Evolutionary conservation across 2,113 vertebrate genomes (phyloP).

Genomic region (Chaetorhynchus papuensis): DNA sequence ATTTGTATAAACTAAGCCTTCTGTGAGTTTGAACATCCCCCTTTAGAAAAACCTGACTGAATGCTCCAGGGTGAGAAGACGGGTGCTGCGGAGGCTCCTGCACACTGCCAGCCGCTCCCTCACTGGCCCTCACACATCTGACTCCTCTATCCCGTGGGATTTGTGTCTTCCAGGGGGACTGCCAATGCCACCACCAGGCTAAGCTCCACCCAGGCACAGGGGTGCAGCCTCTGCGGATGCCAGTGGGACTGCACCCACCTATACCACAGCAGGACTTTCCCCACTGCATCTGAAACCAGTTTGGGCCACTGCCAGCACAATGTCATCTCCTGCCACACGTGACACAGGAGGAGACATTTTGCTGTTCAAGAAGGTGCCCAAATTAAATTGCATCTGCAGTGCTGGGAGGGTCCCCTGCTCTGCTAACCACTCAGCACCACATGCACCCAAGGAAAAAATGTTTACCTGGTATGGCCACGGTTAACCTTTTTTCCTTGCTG

Average conservation of each 20-base stretch:
- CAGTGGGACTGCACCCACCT: background rate
- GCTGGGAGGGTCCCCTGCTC: background rate
- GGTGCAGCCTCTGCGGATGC: background rate
- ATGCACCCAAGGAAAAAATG: slow-evolving; percentile 82
- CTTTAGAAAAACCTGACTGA: background rate
- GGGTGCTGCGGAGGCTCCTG: background rate
- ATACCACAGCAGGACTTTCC: background rate
- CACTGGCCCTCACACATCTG: background rate
- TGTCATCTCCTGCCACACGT: background rate
- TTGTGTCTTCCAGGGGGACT: background rate
- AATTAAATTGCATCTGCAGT: slow-evolving; percentile 35
- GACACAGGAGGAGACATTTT: slow-evolving; percentile 20
- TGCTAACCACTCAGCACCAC: slow-evolving; percentile 70
- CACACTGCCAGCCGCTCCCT: background rate
- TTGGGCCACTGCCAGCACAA: background rate
- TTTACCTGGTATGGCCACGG: slow-evolving; percentile 82
- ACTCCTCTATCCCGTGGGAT: background rate
- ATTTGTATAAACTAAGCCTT: background rate
- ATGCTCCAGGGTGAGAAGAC: background rate
- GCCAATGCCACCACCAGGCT: background rate
- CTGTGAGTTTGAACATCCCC: background rate
- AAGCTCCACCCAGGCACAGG: background rate
- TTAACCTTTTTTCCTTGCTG: slow-evolving; percentile 85
- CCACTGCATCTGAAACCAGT: slow-evolving; percentile 45
- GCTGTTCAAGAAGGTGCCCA: slow-evolving; percentile 40